phyloP scores from a whole-genome alignment of 2,797 vertebrate species.

The Karalla daura region DNA sequence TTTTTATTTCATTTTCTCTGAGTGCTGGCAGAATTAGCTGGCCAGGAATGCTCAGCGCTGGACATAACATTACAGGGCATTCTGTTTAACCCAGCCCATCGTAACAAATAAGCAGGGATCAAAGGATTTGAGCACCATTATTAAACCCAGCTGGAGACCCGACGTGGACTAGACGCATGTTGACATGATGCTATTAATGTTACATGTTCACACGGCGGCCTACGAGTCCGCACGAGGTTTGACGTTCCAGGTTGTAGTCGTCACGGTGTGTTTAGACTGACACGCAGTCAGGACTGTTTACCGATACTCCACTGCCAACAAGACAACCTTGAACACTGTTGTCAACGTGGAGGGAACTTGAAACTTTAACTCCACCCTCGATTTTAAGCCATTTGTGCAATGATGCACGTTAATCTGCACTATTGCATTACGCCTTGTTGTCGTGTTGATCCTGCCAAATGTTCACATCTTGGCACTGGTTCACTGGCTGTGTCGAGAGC shows the following conservation, averaged over 20 bases:
- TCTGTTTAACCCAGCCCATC: constrained; percentile 59
- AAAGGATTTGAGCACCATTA: constrained; percentile 59
- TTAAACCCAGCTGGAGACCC: constrained; percentile 66
- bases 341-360: constrained; percentile 1
- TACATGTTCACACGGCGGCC: constrained; percentile 28
- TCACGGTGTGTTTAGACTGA: constrained; percentile 14
- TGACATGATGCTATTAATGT: constrained; percentile 45
- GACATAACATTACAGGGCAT: constrained; percentile 49
- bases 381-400: constrained; percentile 5
- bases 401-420: constrained; percentile 15
- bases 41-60: constrained; percentile 42
- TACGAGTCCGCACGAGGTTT: no score
- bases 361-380: not conserved
- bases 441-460: constrained; percentile 28
- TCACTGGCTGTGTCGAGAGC: constrained; percentile 27
- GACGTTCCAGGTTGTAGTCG: not conserved
- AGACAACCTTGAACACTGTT: no score
- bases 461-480: constrained; percentile 9
- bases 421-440: constrained; percentile 18
- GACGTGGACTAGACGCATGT: constrained; percentile 25
- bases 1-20: constrained; percentile 47
- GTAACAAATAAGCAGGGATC: constrained; percentile 64
- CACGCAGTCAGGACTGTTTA: not conserved
- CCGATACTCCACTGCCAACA: not conserved
- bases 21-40: constrained; percentile 53